Base-by-base conservation (phyloP, 2,888 invertebrate genomes). In the Malthinus flaveolus region DNA sequence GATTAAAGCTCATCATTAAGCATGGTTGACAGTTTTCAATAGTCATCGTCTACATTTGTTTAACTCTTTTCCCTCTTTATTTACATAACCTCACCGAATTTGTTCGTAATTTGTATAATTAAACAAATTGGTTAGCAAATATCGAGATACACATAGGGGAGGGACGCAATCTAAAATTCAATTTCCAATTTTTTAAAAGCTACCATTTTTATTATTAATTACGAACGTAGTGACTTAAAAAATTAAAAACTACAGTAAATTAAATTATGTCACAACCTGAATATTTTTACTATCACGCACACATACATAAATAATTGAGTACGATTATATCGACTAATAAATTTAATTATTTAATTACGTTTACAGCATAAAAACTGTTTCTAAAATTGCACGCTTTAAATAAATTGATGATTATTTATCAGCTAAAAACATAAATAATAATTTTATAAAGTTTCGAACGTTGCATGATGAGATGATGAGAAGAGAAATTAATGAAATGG, bases 281-380 rank as follows among this genome's bases (percentile, higher is more conserved):
- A 42, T 42, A 42, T 42, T 42, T 42, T 42, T 42, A 42, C 39
- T 15, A 42, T 42, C 39, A 42, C 39, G 15, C 39, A 42, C 39
- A 42, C 13, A 42, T 42, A 42, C n/a, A 42, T 42, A 9, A 42
- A 15, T 42, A 42, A 42, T 42, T 42, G 23, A 42, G 15, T 15
- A 42, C 39, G 23, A 42, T 42, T 15, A 39, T 42, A 15, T 15
- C 39, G 6, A 42, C 39, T 42, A 23, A 23, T 42, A 42, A 39
- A 15, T 15, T 42, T 42, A 42, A 42, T 42, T 42, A 42, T 42
- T 9, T 42, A 42, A 15, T 42, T 15, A 42, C 39, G 15, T 42
- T 42, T 15, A 42, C 36, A 42, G 23, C 23, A 23, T 23, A 23
- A 23, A 23, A 23, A 23, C 23, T 23, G 23, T 23, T 23, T 23